Base-by-base conservation (phyloP, 2,888 invertebrate genomes). In the Trisateles emortualis region DNA sequence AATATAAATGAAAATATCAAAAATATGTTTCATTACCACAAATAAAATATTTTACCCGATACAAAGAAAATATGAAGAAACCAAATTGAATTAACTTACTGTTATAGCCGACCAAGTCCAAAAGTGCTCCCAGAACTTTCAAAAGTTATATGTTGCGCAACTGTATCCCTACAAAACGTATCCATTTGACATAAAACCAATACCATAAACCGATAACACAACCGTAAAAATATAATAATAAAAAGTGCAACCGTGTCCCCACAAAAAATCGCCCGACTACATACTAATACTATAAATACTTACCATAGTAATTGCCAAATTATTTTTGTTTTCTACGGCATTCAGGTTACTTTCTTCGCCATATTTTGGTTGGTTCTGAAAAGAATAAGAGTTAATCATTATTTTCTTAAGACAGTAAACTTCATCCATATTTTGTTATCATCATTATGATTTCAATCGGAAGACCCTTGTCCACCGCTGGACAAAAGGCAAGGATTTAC, bases 361-460 rank as follows among this genome's bases (percentile, higher is more conserved):
- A 58, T 53, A 30, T 19, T 55, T 52, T 9, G 33, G 39, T 19
- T 13, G 8, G 10, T 17, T 30, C 68, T 69, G 70, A 24, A 68
- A 66, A 3, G 5, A 42, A 49, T 16, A 1, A 26, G 14, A 26
- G 29, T 0, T 11, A 22, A 17, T 9, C 2, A 11, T 38, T 13
- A 47, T 19, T 19, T 19, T 19, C 19, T 3, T 1, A 26, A 8
- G 26, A 26, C 26, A 6, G 9, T 26, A 26, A 26, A 26, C 8
- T 26, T 6, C 9, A 5, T 19, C 19, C 19, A n/a, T n/a, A n/a
- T n/a, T n/a, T n/a, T n/a, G n/a, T n/a, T n/a, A n/a, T n/a, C n/a
- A n/a, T n/a, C n/a, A n/a, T n/a, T n/a, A n/a, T n/a, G n/a, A n/a
- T n/a, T n/a, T n/a, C n/a, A n/a, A n/a, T n/a, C n/a, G n/a, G n/a